A percentile compares a stretch with the other conserved stretches of the same genome.
phyloP scores from a whole-genome alignment of 2,797 vertebrate species.

The Stomatorhinus walkeri region DNA sequence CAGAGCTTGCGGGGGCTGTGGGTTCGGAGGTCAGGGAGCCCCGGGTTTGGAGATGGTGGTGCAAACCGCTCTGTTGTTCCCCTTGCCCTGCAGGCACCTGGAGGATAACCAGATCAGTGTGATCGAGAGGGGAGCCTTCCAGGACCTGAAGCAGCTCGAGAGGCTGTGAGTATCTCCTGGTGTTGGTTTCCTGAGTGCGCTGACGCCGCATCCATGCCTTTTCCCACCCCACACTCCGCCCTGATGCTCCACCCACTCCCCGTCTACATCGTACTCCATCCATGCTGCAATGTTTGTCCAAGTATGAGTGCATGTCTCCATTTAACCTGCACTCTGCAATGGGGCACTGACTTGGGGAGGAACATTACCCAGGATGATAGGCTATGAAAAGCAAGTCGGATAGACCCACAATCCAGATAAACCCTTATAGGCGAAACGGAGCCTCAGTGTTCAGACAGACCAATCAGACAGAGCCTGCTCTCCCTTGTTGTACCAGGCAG shows the following conservation, averaged over 20 bases:
- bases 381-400: not conserved
- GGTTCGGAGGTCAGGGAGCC: not conserved
- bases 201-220: not conserved
- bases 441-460: not conserved
- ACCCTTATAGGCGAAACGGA: not conserved
- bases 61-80: not conserved
- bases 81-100: constrained; percentile 69
- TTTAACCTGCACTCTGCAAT: not conserved
- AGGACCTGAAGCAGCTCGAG: constrained; percentile 94
- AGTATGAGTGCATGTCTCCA: not conserved
- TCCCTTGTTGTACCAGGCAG: not conserved
- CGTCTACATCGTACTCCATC: not conserved
- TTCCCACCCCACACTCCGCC: not conserved
- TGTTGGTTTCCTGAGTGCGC: not conserved
- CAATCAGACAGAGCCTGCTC: not conserved
- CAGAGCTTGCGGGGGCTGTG: not conserved
- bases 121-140: constrained; percentile 92
- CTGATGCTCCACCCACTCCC: not conserved
- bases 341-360: not conserved
- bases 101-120: constrained; percentile 95
- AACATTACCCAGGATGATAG: not conserved
- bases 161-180: constrained; percentile 77
- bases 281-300: not conserved
- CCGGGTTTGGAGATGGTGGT: not conserved
- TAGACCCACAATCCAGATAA: not conserved